A percentile compares a stretch with the other conserved stretches of the same genome.
These are phyloP conservation scores for Grammomys dolichurus DNA, from an alignment of 2,113 vertebrate genomes.

Conservation along the genomic window DNA sequence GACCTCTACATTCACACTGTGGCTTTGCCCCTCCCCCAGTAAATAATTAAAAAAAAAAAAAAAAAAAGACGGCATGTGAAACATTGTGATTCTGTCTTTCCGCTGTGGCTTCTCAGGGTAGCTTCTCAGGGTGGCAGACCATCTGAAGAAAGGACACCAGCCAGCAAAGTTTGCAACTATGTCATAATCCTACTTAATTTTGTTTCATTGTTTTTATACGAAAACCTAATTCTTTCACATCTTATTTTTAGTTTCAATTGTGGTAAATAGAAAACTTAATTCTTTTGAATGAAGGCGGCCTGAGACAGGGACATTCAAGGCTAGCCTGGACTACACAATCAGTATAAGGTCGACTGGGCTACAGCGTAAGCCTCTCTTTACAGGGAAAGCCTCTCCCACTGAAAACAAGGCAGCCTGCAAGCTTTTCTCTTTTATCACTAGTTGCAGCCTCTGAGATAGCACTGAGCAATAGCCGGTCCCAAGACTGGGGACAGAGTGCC, in stretches of 20 bases:
- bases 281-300: not conserved
- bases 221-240: constrained; percentile 2
- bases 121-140: not conserved
- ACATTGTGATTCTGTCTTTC: not conserved
- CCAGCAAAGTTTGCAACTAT: not conserved
- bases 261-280: not conserved
- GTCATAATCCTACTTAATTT: not conserved
- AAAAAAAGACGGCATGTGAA: not conserved
- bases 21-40: not conserved
- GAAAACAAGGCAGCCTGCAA: not conserved
- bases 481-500: not conserved
- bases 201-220: not conserved
- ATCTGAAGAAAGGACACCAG: not conserved
- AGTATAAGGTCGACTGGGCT: not conserved
- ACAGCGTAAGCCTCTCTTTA: not conserved
- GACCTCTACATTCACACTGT: not conserved
- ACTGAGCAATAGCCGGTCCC: not conserved
- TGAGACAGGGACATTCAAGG: not conserved
- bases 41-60: not conserved
- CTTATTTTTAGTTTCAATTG: not conserved
- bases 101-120: rapidly evolving
- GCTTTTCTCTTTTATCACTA: not conserved
- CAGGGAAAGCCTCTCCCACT: not conserved
- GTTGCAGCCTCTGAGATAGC: not conserved
- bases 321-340: not conserved